Evolutionary conservation across 2,888 invertebrate genomes (phyloP).

Genomic region (Ptychoptera contaminata): DNA sequence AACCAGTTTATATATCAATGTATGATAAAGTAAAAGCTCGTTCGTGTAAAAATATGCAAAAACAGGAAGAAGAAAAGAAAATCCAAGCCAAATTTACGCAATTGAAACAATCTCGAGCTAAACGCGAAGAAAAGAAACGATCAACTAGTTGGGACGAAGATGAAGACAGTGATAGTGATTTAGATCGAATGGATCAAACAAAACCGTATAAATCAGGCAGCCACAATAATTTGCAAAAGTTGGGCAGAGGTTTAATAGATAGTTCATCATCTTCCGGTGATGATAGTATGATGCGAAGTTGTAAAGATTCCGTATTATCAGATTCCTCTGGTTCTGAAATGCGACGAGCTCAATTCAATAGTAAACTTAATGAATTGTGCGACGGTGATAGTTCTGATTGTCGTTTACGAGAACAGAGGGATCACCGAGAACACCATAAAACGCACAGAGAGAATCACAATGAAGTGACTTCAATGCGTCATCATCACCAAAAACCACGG

Average conservation of each 20-base stretch:
- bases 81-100: constrained; percentile 81
- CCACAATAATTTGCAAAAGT: constrained; percentile 1
- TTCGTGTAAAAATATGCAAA: constrained; percentile 86
- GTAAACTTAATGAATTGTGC: constrained; percentile 32
- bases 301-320: constrained; percentile 26
- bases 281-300: constrained; percentile 15
- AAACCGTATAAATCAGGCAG: constrained; percentile 12
- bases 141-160: constrained; percentile 82
- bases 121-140: constrained; percentile 76
- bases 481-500: constrained; percentile 19
- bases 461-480: constrained; percentile 16
- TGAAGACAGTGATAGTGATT: constrained; percentile 48
- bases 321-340: constrained; percentile 36
- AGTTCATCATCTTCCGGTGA: constrained; percentile 41
- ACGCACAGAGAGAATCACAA: no score
- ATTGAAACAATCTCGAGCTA: constrained; percentile 72
- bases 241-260: constrained; percentile 27
- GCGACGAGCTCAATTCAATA: constrained; percentile 34
- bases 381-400: constrained; percentile 27
- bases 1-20: constrained; percentile 88
- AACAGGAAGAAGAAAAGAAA: constrained; percentile 80
- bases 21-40: constrained; percentile 93
- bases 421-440: no score
- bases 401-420: no score
- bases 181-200: constrained; percentile 20